Base-by-base conservation (phyloP, 1,140 invertebrate genomes). In the Caenorhabditis tropicalis region DNA sequence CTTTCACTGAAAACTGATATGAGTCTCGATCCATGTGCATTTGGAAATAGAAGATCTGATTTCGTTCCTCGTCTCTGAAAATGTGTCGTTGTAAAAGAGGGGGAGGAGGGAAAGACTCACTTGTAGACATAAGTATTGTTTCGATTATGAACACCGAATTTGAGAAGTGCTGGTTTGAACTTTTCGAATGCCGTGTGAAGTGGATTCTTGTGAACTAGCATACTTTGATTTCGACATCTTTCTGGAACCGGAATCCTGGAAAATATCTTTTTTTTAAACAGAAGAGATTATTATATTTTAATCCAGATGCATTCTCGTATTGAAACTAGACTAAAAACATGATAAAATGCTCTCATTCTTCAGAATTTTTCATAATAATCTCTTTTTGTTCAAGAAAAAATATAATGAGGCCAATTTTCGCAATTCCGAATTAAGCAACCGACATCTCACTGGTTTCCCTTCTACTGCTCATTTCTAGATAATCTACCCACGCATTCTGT, bases 21-120 rank as follows among this genome's bases (percentile, higher is more conserved):
- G 65, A 74, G 36, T 74, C 65, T 4, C 36, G 36, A 31, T 74
- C 65, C 65, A 74, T 74, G n/a, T 74, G 65, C 2, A 74, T n/a
- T 39, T 74, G 65, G 36, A 74, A 74, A 24, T 74, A 74, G 65
- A 74, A 74, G 36, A 74, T 74, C 27, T 74, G 65, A 7, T 74
- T 74, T 7, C 36, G 36, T 3, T 39, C 36, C 1, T 10, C 5
- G 29, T 74, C 65, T 24, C 65, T 74, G 36, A n/a, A 74, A 43
- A 16, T 21, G 2, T 31, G 24, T n/a, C 15, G 16, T 19, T 36
- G 9, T 27, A 9, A 0, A 36, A 5, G 9, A 16, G 4, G 3
- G 24, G 9, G 16, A 65, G 12, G 9, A 16, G 4, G 3, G 24
- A 19, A 33, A 65, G 12, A 7, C 27, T 46, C 65, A 74, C 65